phyloP scores from a whole-genome alignment of 2,113 vertebrate genomes.

The Zosterops lateralis region DNA sequence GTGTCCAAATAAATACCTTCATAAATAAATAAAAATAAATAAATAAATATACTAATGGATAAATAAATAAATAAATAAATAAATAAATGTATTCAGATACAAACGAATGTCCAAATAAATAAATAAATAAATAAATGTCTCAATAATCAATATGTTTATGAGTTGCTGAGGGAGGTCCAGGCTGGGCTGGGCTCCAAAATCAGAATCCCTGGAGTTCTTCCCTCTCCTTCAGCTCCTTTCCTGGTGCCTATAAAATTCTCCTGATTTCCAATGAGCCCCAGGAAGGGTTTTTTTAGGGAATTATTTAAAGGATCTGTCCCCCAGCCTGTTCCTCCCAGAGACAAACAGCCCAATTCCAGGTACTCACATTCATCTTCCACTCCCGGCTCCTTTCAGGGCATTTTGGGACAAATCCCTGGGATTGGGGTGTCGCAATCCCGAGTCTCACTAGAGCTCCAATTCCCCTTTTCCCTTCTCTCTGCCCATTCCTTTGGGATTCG shows the following conservation, averaged over 20 bases:
- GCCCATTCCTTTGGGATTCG: slow-evolving; percentile 64
- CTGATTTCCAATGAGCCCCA: fast-evolving
- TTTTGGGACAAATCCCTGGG: slow-evolving; percentile 58
- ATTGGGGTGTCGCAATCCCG: not conserved
- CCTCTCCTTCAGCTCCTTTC: not conserved
- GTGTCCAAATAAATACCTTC: not conserved
- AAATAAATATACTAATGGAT: too few relatives aligned
- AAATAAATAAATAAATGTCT: not conserved
- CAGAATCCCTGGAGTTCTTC: not conserved
- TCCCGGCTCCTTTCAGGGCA: slow-evolving; percentile 74
- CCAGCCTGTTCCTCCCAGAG: not conserved
- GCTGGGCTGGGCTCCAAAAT: not conserved
- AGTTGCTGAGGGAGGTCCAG: not conserved
- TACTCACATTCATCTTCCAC: slow-evolving; percentile 81
- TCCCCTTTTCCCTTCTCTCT: slow-evolving; percentile 61
- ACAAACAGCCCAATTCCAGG: not conserved
- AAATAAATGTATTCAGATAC: not conserved
- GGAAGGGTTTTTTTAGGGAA: not conserved
- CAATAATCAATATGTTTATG: not conserved
- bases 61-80: not conserved
- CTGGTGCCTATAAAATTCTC: not conserved
- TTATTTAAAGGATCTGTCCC: not conserved
- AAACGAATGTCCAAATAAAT: not conserved
- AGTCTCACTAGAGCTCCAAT: slow-evolving; percentile 11
- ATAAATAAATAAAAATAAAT: not conserved